Base-by-base conservation (phyloP, 1,140 invertebrate genomes). In the Heliconius congener region DNA sequence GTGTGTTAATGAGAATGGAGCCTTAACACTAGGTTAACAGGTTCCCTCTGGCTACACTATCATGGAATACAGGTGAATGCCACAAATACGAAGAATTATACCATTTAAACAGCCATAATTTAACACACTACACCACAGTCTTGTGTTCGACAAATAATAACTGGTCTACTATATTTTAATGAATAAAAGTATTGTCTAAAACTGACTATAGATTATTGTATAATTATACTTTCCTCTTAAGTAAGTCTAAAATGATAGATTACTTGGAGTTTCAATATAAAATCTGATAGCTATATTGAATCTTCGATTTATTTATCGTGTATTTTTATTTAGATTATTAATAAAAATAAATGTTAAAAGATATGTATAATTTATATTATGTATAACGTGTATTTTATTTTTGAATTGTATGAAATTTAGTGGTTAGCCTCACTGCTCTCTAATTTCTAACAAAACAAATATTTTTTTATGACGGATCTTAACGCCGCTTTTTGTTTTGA, bases 221-320 rank as follows among this genome's bases (percentile, higher is more conserved):
- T 77, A 42, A 74, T 66, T 81, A 73, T 80, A 80, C 66, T 57
- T 81, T 76, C 50, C 74, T 55, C 76, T 81, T 70, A 72, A 27
- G 19, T 70, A 75, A 75, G 71, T 73, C 80, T 87, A 81, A 80
- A 50, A 73, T 79, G 90, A 91, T 90, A 91, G 84, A 84, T 85
- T 81, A 86, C 89, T 91, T 85, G 90, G 89, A 91, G 86, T 83
- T 87, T 84, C 83, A 85, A 90, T 42, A 73, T 71, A 42, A 71
- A 42, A 46, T 13, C 13, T 55, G 52, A 70, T 39, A 46, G n/a
- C 0, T 19, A 55, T 87, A 89, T 90, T 86, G 84, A 83, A 85
- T 85, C 84, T 91, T 91, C 86, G 84, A 91, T 83, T 86, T 71
- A 84, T 82, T 87, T 89, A 88, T 89, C 87, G 81, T 82, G 81